Percentiles rank a stretch among this genome's conserved stretches.
These are phyloP conservation scores for Labrus mixtus DNA, from an alignment of 2,113 vertebrate species.

Conservation along the genomic window DNA sequence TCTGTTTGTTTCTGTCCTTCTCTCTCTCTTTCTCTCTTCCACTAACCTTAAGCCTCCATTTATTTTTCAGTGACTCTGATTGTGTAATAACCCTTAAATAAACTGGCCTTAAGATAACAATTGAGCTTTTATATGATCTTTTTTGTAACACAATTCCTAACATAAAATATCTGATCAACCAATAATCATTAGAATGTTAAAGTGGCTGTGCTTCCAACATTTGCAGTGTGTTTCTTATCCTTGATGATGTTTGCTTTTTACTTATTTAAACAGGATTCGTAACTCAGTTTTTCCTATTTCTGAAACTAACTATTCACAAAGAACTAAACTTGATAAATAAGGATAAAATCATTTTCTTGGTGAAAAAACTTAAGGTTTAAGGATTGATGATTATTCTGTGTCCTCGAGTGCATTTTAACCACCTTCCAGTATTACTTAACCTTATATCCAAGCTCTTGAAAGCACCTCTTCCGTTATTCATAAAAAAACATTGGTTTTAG, in stretches of 20 bases:
- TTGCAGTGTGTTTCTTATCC: no score
- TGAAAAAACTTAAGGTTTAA: background rate
- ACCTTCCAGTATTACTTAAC: conserved; percentile 4
- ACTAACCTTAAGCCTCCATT: background rate
- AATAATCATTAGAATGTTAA: no score
- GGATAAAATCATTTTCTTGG: background rate
- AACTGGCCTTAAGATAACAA: no score
- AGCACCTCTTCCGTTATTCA: conserved; percentile 42
- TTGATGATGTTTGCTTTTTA: no score
- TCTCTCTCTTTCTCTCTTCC: background rate
- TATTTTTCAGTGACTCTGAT: conserved; percentile 3
- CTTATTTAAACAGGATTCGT: no score
- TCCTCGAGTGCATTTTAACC: background rate
- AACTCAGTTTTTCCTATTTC: no score
- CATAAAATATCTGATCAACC: no score
- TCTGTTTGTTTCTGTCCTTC: background rate
- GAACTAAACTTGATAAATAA: no score
- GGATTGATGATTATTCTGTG: background rate
- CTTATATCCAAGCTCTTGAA: conserved; percentile 40
- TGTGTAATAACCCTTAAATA: background rate
- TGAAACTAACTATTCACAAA: no score
- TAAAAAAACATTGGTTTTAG: conserved; percentile 46
- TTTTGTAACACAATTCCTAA: no score
- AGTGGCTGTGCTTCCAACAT: no score
- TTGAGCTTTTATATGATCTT: no score